Evolutionary conservation across 2,888 invertebrate species (phyloP).

Genomic region (Acanthosoma haemorrhoidale): DNA sequence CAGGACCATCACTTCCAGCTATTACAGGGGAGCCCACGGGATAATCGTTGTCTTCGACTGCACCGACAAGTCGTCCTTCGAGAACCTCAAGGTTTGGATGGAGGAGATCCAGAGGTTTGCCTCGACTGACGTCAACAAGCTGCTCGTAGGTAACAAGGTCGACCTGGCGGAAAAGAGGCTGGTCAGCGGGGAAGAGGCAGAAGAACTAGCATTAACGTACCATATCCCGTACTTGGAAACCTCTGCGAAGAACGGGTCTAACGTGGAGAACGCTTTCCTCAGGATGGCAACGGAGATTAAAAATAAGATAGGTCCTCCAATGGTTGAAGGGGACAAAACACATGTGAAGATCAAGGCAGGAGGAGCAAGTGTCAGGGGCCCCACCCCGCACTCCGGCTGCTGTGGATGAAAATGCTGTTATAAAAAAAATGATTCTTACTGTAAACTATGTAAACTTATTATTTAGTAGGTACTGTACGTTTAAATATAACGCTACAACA

Average conservation of each 20-base stretch:
- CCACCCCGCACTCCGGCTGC: not conserved
- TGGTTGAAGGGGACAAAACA: not conserved
- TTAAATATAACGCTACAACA: too few species aligned
- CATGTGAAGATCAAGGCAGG: slow-evolving; percentile 2
- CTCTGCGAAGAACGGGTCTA: slow-evolving; percentile 32
- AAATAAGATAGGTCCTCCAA: slow-evolving; percentile 1
- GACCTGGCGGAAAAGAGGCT: slow-evolving; percentile 28
- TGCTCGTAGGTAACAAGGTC: slow-evolving; percentile 35
- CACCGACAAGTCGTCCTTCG: slow-evolving; percentile 33
- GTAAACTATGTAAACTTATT: not conserved
- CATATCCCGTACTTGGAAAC: slow-evolving; percentile 34
- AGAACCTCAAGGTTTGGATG: slow-evolving; percentile 33
- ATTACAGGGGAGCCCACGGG: slow-evolving; percentile 36
- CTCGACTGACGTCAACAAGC: slow-evolving; percentile 29
- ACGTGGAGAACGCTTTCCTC: slow-evolving; percentile 36
- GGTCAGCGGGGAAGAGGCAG: slow-evolving; percentile 21
- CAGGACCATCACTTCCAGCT: slow-evolving; percentile 35
- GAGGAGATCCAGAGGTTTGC: slow-evolving; percentile 36
- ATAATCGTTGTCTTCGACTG: slow-evolving; percentile 35
- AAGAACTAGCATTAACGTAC: slow-evolving; percentile 15
- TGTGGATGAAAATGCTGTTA: not conserved
- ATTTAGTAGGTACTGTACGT: not conserved
- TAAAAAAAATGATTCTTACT: not conserved
- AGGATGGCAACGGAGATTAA: slow-evolving; percentile 35
- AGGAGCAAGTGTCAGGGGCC: not conserved